These are phyloP conservation scores for Aurelia coerulea DNA, from an alignment of 30 jellyfish, hydroid and myxozoan genomes.

Conservation along the genomic window DNA sequence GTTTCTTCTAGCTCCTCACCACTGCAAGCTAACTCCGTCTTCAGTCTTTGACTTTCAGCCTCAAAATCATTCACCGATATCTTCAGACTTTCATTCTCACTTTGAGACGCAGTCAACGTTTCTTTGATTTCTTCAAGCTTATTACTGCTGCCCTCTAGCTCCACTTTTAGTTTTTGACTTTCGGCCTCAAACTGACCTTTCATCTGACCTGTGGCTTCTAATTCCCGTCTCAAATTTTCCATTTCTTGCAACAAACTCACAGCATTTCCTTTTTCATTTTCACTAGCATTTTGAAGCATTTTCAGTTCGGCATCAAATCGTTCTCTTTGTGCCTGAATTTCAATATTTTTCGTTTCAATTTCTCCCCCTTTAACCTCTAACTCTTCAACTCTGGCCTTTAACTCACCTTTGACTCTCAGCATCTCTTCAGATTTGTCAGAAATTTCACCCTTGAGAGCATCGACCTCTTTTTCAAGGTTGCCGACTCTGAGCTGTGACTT, in stretches of 20 bases:
- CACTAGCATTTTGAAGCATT: slow-evolving; percentile 27
- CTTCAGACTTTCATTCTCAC: slow-evolving; percentile 4
- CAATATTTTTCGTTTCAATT: slow-evolving; percentile 12
- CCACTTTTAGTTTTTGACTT: neutral
- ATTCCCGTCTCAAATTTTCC: slow-evolving; percentile 44
- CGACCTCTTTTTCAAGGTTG: slow-evolving; percentile 34
- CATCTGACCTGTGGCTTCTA: slow-evolving; percentile 7
- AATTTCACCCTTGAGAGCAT: neutral
- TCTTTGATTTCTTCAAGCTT: neutral
- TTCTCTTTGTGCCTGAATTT: slow-evolving; percentile 41
- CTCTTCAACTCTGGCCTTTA: slow-evolving; percentile 15
- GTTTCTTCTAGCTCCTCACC: slow-evolving; percentile 1
- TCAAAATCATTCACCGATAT: neutral
- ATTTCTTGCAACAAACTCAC: slow-evolving; percentile 37
- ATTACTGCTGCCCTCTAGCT: neutral
- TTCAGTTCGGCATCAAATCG: slow-evolving; percentile 34
- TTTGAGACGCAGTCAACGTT: neutral
- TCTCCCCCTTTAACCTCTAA: slow-evolving; percentile 5
- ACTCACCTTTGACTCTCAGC: slow-evolving; percentile 26
- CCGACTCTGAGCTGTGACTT: neutral
- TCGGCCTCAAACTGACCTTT: slow-evolving; percentile 8
- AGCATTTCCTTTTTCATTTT: slow-evolving; percentile 45
- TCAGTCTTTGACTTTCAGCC: neutral
- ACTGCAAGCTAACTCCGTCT: neutral
- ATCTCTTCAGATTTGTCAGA: slow-evolving; percentile 22